Evolutionary conservation across 2,797 vertebrate genomes (phyloP).

Genomic region (Sus cebifrons): DNA sequence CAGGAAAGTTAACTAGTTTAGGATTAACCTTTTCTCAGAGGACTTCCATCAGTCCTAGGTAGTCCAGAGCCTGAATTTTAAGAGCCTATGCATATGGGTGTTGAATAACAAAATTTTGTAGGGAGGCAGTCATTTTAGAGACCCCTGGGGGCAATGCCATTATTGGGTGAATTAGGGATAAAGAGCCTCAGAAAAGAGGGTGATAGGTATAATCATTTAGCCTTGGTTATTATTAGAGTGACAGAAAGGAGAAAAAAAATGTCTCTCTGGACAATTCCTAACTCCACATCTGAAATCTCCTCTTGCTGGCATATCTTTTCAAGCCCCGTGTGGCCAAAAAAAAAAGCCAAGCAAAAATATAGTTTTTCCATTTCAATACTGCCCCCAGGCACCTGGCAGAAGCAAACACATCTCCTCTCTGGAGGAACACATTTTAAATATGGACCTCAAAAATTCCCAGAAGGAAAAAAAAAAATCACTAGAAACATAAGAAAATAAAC

Average conservation of each 20-base stretch:
- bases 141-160: not conserved
- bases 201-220: not conserved
- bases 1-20: not conserved
- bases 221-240: not conserved
- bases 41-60: not conserved
- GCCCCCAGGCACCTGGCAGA: not conserved
- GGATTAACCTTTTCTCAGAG: not conserved
- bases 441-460: not conserved
- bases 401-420: not conserved
- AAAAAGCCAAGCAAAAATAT: not conserved
- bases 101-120: not conserved
- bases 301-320: not conserved
- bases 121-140: not conserved
- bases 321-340: not conserved
- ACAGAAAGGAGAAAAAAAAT: not conserved
- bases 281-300: not conserved
- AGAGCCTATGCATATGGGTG: not conserved
- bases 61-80: not conserved
- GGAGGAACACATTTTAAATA: slow-evolving; percentile 14
- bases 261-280: not conserved
- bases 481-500: slow-evolving; percentile 21
- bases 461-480: not conserved
- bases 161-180: not conserved
- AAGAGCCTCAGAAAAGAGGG: not conserved
- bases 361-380: not conserved